Evolutionary conservation across 2,113 vertebrate species (phyloP).

Genomic region (Phoxinus phoxinus): DNA sequence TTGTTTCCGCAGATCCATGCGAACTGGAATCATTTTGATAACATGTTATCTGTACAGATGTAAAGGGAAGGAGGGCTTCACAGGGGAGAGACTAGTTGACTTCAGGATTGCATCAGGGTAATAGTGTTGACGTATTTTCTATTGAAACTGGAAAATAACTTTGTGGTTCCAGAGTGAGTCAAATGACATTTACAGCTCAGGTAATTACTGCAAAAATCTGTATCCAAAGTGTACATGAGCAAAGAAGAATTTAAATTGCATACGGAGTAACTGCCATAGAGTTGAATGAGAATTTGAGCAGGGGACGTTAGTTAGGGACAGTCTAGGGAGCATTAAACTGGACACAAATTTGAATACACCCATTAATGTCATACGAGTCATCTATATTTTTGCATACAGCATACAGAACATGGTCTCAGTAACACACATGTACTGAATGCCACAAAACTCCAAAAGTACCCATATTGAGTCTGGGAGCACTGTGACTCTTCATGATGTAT

Average conservation of each 20-base stretch:
- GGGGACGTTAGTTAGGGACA: not conserved
- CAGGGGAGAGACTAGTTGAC: too few relatives aligned
- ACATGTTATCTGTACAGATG: too few relatives aligned
- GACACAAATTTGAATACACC: not conserved
- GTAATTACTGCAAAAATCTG: not conserved
- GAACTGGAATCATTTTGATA: too few relatives aligned
- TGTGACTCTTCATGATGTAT: too few relatives aligned
- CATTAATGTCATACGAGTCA: not conserved
- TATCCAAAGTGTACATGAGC: not conserved
- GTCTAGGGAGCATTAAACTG: not conserved
- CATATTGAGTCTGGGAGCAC: too few relatives aligned
- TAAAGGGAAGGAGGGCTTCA: too few relatives aligned
- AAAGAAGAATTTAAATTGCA: not conserved
- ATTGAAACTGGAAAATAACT: not conserved
- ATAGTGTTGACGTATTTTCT: not conserved
- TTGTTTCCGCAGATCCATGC: too few relatives aligned
- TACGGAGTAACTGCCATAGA: not conserved
- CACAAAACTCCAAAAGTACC: too few relatives aligned
- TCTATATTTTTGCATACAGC: too few relatives aligned
- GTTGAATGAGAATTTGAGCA: not conserved
- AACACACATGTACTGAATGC: too few relatives aligned
- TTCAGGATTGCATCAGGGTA: too few relatives aligned
- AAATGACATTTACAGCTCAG: not conserved
- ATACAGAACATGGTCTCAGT: too few relatives aligned
- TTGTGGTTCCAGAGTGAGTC: not conserved